Evolutionary conservation across 2,888 invertebrate species (phyloP).

Genomic region (Tholera decimalis): DNA sequence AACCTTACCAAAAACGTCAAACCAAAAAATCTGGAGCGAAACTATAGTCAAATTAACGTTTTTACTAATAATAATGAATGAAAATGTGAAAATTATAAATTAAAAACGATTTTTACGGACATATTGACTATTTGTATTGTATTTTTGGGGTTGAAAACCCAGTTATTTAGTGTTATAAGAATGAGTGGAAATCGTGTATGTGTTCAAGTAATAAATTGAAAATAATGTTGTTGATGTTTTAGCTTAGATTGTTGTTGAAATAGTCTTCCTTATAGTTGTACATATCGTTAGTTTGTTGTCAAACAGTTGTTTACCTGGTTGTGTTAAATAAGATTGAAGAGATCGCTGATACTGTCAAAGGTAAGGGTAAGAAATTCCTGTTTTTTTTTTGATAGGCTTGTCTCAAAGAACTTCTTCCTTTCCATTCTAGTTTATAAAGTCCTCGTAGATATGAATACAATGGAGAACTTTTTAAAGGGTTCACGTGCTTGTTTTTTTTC

Average conservation of each 20-base stretch:
- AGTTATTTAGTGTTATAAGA: conserved; percentile 63
- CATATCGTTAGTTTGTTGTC: conserved; percentile 70
- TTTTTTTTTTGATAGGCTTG: background rate
- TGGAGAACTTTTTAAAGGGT: no score
- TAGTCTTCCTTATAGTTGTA: conserved; percentile 69
- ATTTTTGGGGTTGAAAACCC: conserved; percentile 53
- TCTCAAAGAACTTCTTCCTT: background rate
- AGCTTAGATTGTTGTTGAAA: conserved; percentile 63
- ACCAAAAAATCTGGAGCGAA: conserved; percentile 83
- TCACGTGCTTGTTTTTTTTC: no score
- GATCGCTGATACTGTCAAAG: conserved; percentile 80
- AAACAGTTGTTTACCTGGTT: conserved; percentile 80
- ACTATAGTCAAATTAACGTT: conserved; percentile 75
- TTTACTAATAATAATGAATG: conserved; percentile 85
- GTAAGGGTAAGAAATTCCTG: conserved; percentile 69
- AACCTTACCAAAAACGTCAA: conserved; percentile 81
- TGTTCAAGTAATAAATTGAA: conserved; percentile 64
- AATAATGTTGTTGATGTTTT: conserved; percentile 64
- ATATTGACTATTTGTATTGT: conserved; percentile 53
- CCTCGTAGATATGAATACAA: no score
- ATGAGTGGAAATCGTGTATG: conserved; percentile 61
- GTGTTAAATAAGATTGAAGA: conserved; percentile 83
- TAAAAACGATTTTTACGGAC: conserved; percentile 61
- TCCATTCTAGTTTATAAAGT: no score
- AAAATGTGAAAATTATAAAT: conserved; percentile 75